Evolutionary conservation across 2,888 invertebrate species (phyloP), one percentile per base, ranked within the genome.

Genomic region (Busseola fusca): DNA sequence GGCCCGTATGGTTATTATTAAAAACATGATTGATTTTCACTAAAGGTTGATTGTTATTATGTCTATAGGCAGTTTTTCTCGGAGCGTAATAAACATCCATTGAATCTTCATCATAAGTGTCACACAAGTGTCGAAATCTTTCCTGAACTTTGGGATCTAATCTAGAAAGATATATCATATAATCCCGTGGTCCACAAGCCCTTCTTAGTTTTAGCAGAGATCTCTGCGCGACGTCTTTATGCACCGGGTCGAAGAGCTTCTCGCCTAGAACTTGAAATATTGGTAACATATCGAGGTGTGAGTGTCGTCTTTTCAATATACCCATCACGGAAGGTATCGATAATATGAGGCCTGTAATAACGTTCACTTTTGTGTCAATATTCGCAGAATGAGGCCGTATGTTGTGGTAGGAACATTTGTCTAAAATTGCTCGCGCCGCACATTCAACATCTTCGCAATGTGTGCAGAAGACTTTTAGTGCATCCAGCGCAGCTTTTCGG

Each of bases 401-500:
- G 84, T 96, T 96, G 78, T 96, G 96, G 81, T 97, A 97, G 1
- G 97, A 94, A n/a, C 97, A 97, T 78, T 96, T 96, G 74, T 96
- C 96, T 64, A 97, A 93, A 71, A 97, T 95, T 62, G 97, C 96
- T 71, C 96, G 93, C 30, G 98, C 95, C 27, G 97, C 96, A 69
- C 96, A 96, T 82, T 98, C 97, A 0, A 97, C 96, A 83, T 97
- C 96, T 42, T 96, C 96, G 65, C 97, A 97, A 87, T 97, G 96
- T 10, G 96, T 94, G 56, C 98, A 96, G 89, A 98, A 98, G 34
- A 97, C 97, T 84, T 97, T 96, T 9, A 98, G 91, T 1, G 97
- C 97, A 86, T 98, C 98, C 48, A 98, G 91, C 0, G 98, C 97
- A 12, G 97, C 97, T 91, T 98, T 98, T 21, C 98, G 96, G 0